Evolutionary conservation across 2,797 vertebrate species (phyloP).

Genomic region (Otus scops): DNA sequence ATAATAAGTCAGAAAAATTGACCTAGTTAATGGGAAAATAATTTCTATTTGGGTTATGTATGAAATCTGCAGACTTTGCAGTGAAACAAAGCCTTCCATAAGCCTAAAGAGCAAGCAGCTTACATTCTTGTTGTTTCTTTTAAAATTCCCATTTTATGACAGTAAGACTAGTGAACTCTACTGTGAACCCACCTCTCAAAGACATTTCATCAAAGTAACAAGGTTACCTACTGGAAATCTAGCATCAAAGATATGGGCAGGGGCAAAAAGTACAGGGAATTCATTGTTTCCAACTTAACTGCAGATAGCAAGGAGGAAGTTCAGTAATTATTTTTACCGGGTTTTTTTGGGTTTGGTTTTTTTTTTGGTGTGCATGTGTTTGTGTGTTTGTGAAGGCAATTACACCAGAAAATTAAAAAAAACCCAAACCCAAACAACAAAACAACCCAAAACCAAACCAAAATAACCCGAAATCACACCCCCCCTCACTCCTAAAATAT

Average conservation of each 20-base stretch:
- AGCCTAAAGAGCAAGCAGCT: neutral
- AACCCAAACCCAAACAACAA: no score
- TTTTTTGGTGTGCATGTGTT: neutral
- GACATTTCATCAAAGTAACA: slow-evolving; percentile 46
- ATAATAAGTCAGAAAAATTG: neutral
- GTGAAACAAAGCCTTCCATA: neutral
- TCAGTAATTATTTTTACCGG: neutral
- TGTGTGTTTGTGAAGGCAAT: neutral
- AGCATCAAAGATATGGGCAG: neutral
- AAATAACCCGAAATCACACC: accelerated
- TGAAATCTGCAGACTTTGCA: neutral
- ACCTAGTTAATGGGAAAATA: neutral
- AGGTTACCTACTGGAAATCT: slow-evolving; percentile 39
- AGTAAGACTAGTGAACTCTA: neutral
- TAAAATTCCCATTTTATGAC: neutral
- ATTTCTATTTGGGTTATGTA: neutral
- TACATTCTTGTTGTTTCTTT: neutral
- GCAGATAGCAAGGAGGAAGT: neutral
- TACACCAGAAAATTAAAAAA: neutral
- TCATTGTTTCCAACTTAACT: neutral
- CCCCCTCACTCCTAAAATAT: neutral
- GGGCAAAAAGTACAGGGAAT: neutral
- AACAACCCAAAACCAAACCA: neutral
- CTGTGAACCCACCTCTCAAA: slow-evolving; percentile 6
- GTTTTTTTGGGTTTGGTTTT: accelerated